Percentiles rank a stretch among this genome's conserved stretches.
Evolutionary conservation across 1,140 invertebrate genomes (phyloP).

Genomic region (Drosophila ironensis): DNA sequence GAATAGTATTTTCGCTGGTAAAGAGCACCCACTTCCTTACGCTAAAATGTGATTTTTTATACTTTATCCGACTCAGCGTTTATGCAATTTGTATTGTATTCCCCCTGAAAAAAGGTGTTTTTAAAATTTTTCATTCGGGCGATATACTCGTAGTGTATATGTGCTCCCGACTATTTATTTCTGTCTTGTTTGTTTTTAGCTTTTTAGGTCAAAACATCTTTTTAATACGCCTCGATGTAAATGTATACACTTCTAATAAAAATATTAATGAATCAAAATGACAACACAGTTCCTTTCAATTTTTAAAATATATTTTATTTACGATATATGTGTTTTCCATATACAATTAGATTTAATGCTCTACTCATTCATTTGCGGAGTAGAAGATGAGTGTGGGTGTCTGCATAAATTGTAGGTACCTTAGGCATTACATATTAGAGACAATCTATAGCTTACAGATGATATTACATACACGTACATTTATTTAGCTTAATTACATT

Average conservation of each 20-base stretch:
- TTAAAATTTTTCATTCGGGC: conserved; percentile 24
- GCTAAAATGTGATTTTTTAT: conserved; percentile 5
- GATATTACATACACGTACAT: conserved; percentile 37
- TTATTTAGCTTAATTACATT: conserved; percentile 68
- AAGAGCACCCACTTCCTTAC: conserved; percentile 7
- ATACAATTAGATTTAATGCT: conserved; percentile 59
- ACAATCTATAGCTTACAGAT: conserved; percentile 51
- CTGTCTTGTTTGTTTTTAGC: conserved; percentile 24
- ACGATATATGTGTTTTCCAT: conserved; percentile 49
- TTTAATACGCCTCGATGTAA: conserved; percentile 23
- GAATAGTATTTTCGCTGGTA: conserved; percentile 33
- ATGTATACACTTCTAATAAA: conserved; percentile 40
- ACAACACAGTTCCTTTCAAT: background rate
- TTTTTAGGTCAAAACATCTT: conserved; percentile 17
- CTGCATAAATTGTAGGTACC: conserved; percentile 76
- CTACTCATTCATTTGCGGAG: conserved; percentile 40
- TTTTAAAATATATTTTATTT: conserved; percentile 80
- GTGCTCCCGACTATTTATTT: conserved; percentile 21
- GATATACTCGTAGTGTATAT: conserved; percentile 40
- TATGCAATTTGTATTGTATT: background rate
- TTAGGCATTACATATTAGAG: conserved; percentile 74
- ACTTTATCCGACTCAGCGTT: background rate
- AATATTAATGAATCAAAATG: background rate
- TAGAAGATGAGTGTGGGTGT: conserved; percentile 64
- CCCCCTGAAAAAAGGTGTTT: no score